Conservation (phyloP, 2,888 invertebrate species). For the Acronicta alni region DNA sequence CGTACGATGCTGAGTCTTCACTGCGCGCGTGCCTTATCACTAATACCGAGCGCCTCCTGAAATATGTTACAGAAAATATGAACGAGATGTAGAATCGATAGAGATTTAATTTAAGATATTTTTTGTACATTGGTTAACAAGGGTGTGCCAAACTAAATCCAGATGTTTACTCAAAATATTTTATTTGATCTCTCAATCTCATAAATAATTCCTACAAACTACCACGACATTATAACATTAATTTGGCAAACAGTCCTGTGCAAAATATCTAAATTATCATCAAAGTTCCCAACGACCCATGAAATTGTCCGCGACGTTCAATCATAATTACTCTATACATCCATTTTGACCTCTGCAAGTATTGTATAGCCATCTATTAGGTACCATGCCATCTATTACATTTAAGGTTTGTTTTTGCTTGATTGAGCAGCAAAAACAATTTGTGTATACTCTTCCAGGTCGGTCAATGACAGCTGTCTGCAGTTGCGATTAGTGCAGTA, state of each 20-base stretch:
- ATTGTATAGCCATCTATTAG: slow-evolving; percentile 49
- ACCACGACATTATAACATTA: slow-evolving; percentile 19
- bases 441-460: slow-evolving; percentile 60
- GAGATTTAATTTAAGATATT: background rate
- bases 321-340: slow-evolving; percentile 71
- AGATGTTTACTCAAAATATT: no score
- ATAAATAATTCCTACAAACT: background rate
- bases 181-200: no score
- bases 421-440: slow-evolving; percentile 31
- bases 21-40: slow-evolving; percentile 93
- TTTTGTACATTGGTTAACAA: no score
- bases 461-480: slow-evolving; percentile 82
- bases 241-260: slow-evolving; percentile 43
- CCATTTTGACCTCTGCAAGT: slow-evolving; percentile 44
- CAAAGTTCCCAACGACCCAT: slow-evolving; percentile 69
- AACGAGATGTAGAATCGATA: background rate
- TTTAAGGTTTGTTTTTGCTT: slow-evolving; percentile 40
- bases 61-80: slow-evolving; percentile 51
- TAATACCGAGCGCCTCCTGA: slow-evolving; percentile 95
- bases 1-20: slow-evolving; percentile 94
- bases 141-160: no score
- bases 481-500: slow-evolving; percentile 75
- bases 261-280: slow-evolving; percentile 56
- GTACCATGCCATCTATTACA: no score
- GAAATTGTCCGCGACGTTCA: slow-evolving; percentile 70